Conservation (phyloP, 1,140 invertebrate species). For the Plectus sambesii region DNA sequence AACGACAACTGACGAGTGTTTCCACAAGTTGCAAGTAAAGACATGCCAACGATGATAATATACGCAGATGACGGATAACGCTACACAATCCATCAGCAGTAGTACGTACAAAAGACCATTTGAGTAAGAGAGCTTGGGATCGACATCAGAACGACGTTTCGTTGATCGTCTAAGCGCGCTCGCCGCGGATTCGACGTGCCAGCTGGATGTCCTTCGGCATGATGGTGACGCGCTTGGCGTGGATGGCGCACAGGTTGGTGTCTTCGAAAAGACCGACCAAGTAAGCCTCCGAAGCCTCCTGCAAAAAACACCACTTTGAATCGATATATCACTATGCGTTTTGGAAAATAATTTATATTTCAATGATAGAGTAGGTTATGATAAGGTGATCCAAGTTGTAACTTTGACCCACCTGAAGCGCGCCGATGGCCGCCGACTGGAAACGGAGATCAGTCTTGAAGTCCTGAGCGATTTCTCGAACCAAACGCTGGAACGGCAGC, state of each 20-base stretch:
- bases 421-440: conserved; percentile 65
- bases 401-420: conserved; percentile 47
- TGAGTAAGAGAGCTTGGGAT: too few relatives aligned
- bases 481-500: conserved; percentile 50
- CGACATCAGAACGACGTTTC: too few relatives aligned
- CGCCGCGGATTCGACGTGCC: conserved; percentile 59
- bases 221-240: conserved; percentile 84
- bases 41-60: too few relatives aligned
- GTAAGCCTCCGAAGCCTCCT: conserved; percentile 80
- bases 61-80: too few relatives aligned
- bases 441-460: conserved; percentile 64
- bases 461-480: conserved; percentile 68
- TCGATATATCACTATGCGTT: too few relatives aligned
- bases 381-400: background rate
- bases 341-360: too few relatives aligned
- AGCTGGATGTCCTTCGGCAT: conserved; percentile 92
- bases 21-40: too few relatives aligned
- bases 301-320: too few relatives aligned
- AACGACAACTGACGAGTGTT: too few relatives aligned
- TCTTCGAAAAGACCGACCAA: conserved; percentile 76
- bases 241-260: conserved; percentile 83
- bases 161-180: conserved; percentile 59
- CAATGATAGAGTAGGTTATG: background rate
- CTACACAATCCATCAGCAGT: too few relatives aligned
- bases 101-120: too few relatives aligned